These are phyloP conservation scores for Cassiopea andromeda DNA, from an alignment of 30 jellyfish, hydroid and myxozoan genomes.

Conservation along the genomic window DNA sequence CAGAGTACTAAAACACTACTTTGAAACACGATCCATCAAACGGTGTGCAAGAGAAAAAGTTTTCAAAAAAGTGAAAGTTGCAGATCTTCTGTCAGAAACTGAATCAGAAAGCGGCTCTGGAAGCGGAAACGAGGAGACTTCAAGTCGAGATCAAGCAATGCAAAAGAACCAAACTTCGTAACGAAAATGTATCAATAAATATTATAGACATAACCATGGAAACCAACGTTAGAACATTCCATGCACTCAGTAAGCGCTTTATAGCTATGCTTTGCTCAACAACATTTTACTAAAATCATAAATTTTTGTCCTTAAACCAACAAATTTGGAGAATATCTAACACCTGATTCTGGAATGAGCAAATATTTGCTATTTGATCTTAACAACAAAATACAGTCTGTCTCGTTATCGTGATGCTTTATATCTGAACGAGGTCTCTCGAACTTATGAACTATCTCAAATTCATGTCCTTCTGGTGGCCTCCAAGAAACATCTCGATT, in stretches of 20 bases:
- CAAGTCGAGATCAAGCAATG: neutral
- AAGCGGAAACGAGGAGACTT: slow-evolving; percentile 47
- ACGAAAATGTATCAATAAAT: no score
- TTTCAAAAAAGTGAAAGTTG: slow-evolving; percentile 43
- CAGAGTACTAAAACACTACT: slow-evolving; percentile 49
- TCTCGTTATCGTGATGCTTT: slow-evolving; percentile 45
- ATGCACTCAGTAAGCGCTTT: no score
- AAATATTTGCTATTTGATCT: slow-evolving; percentile 60
- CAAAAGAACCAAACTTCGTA: neutral
- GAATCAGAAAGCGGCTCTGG: slow-evolving; percentile 69
- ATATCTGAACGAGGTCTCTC: slow-evolving; percentile 67
- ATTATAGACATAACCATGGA: no score
- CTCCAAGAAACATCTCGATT: slow-evolving; percentile 64
- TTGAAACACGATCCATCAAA: slow-evolving; percentile 67
- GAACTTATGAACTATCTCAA: slow-evolving; percentile 79
- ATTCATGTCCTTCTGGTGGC: slow-evolving; percentile 76
- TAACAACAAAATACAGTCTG: slow-evolving; percentile 53
- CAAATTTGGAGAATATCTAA: slow-evolving; percentile 26
- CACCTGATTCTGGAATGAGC: slow-evolving; percentile 85
- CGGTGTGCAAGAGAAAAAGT: slow-evolving; percentile 69
- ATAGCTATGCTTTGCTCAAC: no score
- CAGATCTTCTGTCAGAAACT: slow-evolving; percentile 17
- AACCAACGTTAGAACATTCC: no score
- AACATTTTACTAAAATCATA: no score
- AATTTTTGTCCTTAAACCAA: no score